Evolutionary conservation across 2,113 vertebrate species (phyloP), one percentile per base, ranked within the genome.

Genomic region (Calyptomena viridis): DNA sequence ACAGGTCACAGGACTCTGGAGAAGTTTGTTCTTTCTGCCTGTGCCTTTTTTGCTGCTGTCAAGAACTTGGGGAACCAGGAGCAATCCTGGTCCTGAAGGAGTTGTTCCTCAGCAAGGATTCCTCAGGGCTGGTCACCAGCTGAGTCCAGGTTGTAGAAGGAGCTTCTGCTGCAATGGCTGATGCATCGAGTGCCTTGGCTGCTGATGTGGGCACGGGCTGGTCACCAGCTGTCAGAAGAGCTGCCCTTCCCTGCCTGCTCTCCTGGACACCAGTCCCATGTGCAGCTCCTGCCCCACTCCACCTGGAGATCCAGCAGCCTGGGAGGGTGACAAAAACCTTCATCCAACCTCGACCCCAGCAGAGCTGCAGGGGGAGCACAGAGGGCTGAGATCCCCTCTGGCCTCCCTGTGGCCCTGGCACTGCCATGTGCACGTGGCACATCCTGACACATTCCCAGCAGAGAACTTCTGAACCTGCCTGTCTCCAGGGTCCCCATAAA

Each of bases 401-500:
- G 35, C 18, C 39, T 74, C 71, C 30, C 42, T 15, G 68, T 28
- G 28, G 14, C n/a, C 2, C 44, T 23, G 46, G 44, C 49, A 21
- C 75, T 31, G 55, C 55, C n/a, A 8, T 0, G 4, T 22, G 42
- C 31, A 14, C 2, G 0, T 5, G n/a, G 53, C 21, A 37, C 1
- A 0, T 63, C 1, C 4, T 40, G 28, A 23, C 39, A n/a, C 4
- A 0, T 49, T 62, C 74, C 37, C 62, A 35, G 1, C 14, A 15
- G 33, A 28, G 37, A 28, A 19, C 60, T 72, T 31, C 47, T 66
- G 52, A 59, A 12, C 60, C 16, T 14, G 2, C 1, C 47, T 60
- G 11, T 55, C 74, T n/a, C 67, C 90, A 40, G 5, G 30, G 30
- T 15, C 33, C 31, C 18, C 0, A 1, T 27, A 27, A 39, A 47